Evolutionary conservation across 1,140 invertebrate species (phyloP), one percentile per base, ranked within the genome.

Genomic region (Pseudomyrmex cubaensis): DNA sequence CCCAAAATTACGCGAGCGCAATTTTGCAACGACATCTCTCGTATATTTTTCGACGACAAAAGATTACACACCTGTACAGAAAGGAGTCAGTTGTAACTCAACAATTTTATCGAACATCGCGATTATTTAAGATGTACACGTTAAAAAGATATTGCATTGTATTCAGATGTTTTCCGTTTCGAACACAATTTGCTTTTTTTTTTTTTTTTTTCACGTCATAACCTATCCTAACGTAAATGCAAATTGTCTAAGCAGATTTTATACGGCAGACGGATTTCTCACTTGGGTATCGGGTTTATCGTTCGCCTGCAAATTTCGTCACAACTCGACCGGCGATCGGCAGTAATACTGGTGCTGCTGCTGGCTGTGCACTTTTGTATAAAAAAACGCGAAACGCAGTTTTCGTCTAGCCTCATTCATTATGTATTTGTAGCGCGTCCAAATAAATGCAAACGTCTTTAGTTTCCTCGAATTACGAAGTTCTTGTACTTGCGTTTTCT

Each of bases 221-320:
- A 80, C 76, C 76, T 80, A 70, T 20, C 76, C 12, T 35, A 80
- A 78, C 44, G 64, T 72, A 80, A 80, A 80, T 72, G 22, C 48
- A 59, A 80, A 80, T 80, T 46, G 54, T 13, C 66, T 50, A 59
- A 80, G 76, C 76, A 80, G 44, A 70, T 50, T 80, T 80, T 12
- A 10, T 48, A 22, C 44, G 66, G 66, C 54, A 20, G 22, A n/a
- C 12, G 35, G 35, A 35, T 35, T 7, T 35, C 44, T 20, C 20
- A 9, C 8, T 70, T 15, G 17, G 75, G 76, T 80, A 44, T 80
- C 76, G 66, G 10, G 22, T 80, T 78, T 44, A 20, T 10, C 35
- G 44, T 70, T 59, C n/a, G 44, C 12, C 15, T 72, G 76, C 76
- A 54, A 80, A 70, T 80, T 78, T 78, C 66, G 76, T 59, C 56